Conservation (phyloP, 2,797 vertebrate genomes). For the Buphagus erythrorhynchus region DNA sequence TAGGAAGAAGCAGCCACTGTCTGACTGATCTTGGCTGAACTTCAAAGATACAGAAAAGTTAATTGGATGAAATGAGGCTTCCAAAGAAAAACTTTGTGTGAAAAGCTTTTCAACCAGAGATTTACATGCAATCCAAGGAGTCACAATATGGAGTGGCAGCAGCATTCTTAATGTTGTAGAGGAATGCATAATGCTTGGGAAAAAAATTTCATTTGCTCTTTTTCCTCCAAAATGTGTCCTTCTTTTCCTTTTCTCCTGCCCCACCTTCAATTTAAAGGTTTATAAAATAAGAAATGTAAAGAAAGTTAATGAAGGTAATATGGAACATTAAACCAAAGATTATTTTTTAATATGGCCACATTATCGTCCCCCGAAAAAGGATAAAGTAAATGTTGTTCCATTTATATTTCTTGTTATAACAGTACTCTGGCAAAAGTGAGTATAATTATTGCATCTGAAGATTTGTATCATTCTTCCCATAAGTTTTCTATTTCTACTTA, state of each 20-base stretch:
- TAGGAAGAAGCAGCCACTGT: not conserved
- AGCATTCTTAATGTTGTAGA: not conserved
- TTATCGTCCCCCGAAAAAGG: not conserved
- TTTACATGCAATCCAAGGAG: not conserved
- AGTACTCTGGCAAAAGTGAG: not conserved
- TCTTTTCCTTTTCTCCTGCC: not conserved
- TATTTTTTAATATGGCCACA: not conserved
- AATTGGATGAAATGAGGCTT: constrained; percentile 47
- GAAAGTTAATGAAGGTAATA: not conserved
- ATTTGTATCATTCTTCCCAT: not conserved
- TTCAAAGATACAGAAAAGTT: constrained; percentile 34
- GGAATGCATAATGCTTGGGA: not conserved
- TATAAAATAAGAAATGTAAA: constrained; percentile 3
- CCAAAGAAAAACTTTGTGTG: not conserved
- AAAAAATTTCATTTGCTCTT: not conserved
- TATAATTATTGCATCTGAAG: not conserved
- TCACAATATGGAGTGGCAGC: not conserved
- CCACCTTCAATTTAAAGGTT: not conserved
- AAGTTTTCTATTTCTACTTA: not conserved
- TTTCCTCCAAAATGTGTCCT: not conserved
- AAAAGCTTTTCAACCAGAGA: not conserved
- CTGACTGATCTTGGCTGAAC: constrained; percentile 1
- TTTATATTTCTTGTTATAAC: not conserved
- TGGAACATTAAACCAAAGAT: not conserved
- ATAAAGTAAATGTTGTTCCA: not conserved